phyloP scores from a whole-genome alignment of 2,888 invertebrate genomes.

The Clistopyga incitator region DNA sequence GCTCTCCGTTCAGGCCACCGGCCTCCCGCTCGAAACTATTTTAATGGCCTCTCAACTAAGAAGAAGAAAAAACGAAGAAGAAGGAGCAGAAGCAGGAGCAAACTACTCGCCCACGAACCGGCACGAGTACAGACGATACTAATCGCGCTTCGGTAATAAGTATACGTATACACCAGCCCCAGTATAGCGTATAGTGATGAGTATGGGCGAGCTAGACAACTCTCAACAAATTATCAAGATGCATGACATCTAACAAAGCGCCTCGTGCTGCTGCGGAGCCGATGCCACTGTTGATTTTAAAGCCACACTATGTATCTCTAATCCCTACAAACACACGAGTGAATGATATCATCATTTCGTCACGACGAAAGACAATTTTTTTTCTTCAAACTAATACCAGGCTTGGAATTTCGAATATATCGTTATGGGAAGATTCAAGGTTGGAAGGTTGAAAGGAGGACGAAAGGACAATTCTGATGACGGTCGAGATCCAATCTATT shows the following conservation, averaged over 20 bases:
- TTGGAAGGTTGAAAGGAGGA: neutral
- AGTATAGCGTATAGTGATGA: constrained; percentile 19
- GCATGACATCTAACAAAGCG: constrained; percentile 59
- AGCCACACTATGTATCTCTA: constrained; percentile 20
- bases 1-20: constrained; percentile 25
- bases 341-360: constrained; percentile 62
- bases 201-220: constrained; percentile 46
- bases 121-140: constrained; percentile 57
- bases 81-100: constrained; percentile 48
- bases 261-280: neutral
- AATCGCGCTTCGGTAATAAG: constrained; percentile 54
- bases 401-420: neutral
- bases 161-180: constrained; percentile 5
- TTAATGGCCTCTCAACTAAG: constrained; percentile 61
- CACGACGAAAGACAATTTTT: constrained; percentile 8
- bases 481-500: neutral
- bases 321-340: constrained; percentile 18
- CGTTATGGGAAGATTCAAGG: constrained; percentile 5
- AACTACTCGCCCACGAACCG: constrained; percentile 64
- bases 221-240: constrained; percentile 66
- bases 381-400: neutral
- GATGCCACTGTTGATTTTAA: constrained; percentile 45
- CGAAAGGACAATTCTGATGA: neutral
- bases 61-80: constrained; percentile 22
- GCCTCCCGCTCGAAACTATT: constrained; percentile 55